Base-by-base conservation (phyloP, 2,113 vertebrate species). In the Otolemur garnettii region DNA sequence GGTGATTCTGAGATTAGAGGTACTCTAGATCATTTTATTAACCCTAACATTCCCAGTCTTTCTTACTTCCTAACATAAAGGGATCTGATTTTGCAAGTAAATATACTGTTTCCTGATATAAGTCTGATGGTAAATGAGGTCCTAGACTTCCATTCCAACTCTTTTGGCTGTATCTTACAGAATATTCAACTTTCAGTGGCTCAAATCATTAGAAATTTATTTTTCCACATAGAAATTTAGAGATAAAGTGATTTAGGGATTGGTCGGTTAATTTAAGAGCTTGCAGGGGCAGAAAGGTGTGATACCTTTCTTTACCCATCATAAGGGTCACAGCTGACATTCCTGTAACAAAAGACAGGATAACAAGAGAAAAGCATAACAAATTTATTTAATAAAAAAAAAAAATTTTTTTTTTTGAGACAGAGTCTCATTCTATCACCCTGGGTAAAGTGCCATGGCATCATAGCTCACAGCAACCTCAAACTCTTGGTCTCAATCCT, bases 31-130 rank as follows among this genome's bases (percentile, higher is more conserved):
- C 26, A 96, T 87, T 92, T 89, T 55, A 93, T 75, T 95, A 75
- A 7, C 50, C 21, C 85, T 80, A 93, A 45, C 69, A 53, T 69
- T 55, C 1, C 7, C 28, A 90, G 33, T 71, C 13, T 50, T 77
- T 80, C 66, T 85, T 95, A 91, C 66, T 83, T 95, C 22, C 50
- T 75, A 66, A 92, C 42, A 82, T 28, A 95, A 90, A 84, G 42
- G 18, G 21, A 75, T 68, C 83, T 68, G 12, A 45, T 69, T 96
- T 95, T 86, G 60, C 57, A 93, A 57, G 60, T 45, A 74, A 78
- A 26, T 33, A 33, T 60, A 53, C 35, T 83, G 24, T 62, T 95
- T 95, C 35, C 62, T 88, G 26, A 78, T 55, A 45, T 84, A 35
- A 94, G 80, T 24, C 18, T 87, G 42, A 84, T 50, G 64, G 38